Evolutionary conservation across 2,113 vertebrate species (phyloP), one percentile per base, ranked within the genome.

Genomic region (Oreotrochilus melanogaster): DNA sequence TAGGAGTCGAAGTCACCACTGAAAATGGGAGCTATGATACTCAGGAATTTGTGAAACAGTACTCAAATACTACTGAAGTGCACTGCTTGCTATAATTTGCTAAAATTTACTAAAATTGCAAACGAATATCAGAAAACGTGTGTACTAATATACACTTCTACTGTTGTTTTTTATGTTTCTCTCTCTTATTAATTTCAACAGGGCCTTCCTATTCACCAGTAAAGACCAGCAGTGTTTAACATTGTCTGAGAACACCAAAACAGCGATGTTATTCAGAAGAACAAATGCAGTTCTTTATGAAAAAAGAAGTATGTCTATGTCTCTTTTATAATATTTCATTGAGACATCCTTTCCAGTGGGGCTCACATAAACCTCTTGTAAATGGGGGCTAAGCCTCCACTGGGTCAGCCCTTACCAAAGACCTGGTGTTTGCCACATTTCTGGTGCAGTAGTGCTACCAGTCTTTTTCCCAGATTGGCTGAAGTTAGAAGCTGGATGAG

Each of bases 161-260:
- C 24, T 79, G 30, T 33, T 61, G 22, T 82, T 86, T 83, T 67
- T 90, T 58, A 91, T 1, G 1, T 51, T 79, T 8, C 14, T 90
- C 23, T 96, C 67, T 94, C 25, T 35, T 94, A 47, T 93, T 86
- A 24, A 78, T 91, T 93, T 91, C 58, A 70, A 91, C 86, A 98
- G 97, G 90, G 95, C 97, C 47, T 97, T 98, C 92, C 82, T 97
- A 53, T 97, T 96, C 75, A 95, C 75, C 86, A 96, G 87, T 58
- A 97, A 98, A 95, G 96, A 94, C 50, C 97, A 98, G 56, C 83
- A 96, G 67, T 98, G 97, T 70, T 86, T 96, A 73, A 97, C 95
- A 1, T 33, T 96, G 86, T 23, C 75, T 37, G 93, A 97, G 56
- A 97, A 96, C 86, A 94, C 89, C 80, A 97, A 86, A 92, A 96